Evolutionary conservation across 2,888 invertebrate genomes (phyloP), one percentile per base, ranked within the genome.

Genomic region (Epiperipatus broadwayi): DNA sequence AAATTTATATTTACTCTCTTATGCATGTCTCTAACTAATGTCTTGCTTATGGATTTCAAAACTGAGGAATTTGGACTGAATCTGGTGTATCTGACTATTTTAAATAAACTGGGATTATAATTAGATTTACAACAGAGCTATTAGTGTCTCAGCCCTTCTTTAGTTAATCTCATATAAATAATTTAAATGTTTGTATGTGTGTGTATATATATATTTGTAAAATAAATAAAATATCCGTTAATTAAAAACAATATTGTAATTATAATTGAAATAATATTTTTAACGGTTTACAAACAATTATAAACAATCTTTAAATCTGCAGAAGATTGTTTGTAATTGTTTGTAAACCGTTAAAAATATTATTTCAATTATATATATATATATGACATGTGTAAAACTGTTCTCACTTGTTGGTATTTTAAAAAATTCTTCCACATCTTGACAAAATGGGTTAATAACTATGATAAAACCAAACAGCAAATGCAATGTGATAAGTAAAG

Each of bases 371-470:
- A 38, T 16, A 33, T 12, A 8, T 19, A 19, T 12, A 37, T 15
- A 14, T 4, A 10, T 7, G 8, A 8, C 3, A 39, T 15, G 19
- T n/a, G 8, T 8, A 34, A n/a, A 12, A 37, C 12, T n/a, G 4
- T 18, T 43, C 62, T 52, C 60, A 80, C 84, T 66, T 67, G 73
- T 70, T 1, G 78, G 71, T 41, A 85, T 68, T 18, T 67, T 68
- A 12, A 83, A 61, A 37, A 70, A 63, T 48, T 80, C 77, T 55
- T 87, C 85, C 22, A 84, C 58, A 47, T 84, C 78, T 52, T 81
- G 76, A 51, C 70, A 71, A 27, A 75, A 70, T 1, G 76, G 75
- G 59, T 75, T 76, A 46, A 75, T 65, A 44, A 75, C 66, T 47
- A 77, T 73, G 43, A 73, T 58, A 53, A 74, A 75, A 19, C 74